A percentile compares a stretch with the other conserved stretches of the same genome.
These are phyloP conservation scores for Ellobius talpinus DNA, from an alignment of 2,113 vertebrate genomes.

Conservation along the genomic window DNA sequence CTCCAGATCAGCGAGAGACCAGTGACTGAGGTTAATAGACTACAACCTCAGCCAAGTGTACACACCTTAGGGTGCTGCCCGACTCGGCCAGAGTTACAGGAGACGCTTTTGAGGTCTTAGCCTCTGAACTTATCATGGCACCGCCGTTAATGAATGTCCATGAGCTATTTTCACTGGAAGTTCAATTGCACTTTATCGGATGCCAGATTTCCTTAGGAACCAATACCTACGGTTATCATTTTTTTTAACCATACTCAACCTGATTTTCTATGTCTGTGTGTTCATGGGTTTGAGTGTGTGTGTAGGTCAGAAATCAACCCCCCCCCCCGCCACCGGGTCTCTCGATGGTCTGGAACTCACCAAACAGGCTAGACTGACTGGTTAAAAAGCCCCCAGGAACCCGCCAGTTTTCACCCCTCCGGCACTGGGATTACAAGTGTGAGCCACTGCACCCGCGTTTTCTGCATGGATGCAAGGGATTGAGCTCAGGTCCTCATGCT, in stretches of 20 bases:
- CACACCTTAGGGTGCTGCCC: not conserved
- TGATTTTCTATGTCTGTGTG: not conserved
- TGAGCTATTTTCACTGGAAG: not conserved
- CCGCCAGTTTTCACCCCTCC: not conserved
- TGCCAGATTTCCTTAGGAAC: not conserved
- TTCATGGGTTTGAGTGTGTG: not conserved
- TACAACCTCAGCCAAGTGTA: not conserved
- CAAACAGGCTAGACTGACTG: not conserved
- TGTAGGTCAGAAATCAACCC: not conserved
- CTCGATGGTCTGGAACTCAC: no score
- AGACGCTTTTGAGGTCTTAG: not conserved
- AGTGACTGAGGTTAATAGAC: fast-evolving
- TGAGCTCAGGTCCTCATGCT: not conserved
- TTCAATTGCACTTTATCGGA: not conserved
- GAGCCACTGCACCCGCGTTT: not conserved
- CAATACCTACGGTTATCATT: no score
- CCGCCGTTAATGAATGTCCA: not conserved
- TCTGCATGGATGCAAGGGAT: not conserved
- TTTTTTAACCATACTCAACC: not conserved
- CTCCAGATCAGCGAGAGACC: not conserved
- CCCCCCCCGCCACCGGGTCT: fast-evolving
- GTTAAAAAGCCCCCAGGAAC: not conserved
- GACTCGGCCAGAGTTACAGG: not conserved
- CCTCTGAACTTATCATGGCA: not conserved
- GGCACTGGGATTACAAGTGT: not conserved